These are phyloP conservation scores for Engystomops pustulosus DNA, from an alignment of 2,113 vertebrate species.

Conservation along the genomic window DNA sequence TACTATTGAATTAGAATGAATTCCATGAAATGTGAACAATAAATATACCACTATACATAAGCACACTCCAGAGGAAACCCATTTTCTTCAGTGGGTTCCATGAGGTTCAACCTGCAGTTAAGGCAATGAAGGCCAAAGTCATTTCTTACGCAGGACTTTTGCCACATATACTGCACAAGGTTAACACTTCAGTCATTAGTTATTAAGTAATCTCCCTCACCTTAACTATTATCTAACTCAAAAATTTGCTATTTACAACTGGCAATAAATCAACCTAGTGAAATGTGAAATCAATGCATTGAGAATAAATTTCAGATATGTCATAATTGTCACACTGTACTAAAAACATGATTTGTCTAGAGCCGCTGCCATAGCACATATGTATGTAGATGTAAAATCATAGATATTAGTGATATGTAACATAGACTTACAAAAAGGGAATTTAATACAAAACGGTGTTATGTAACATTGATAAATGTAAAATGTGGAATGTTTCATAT, in stretches of 20 bases:
- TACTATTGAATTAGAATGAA: too few relatives aligned
- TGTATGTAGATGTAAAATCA: background rate
- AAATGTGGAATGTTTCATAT: background rate
- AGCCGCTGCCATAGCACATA: background rate
- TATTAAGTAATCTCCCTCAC: background rate
- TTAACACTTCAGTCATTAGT: background rate
- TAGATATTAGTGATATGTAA: background rate
- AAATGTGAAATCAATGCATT: constrained; percentile 9
- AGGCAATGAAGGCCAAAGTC: background rate
- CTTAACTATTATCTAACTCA: background rate
- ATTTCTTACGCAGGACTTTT: background rate
- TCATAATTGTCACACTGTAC: background rate
- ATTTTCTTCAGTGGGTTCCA: background rate
- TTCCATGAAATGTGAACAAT: too few relatives aligned
- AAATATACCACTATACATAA: background rate
- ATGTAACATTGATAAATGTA: too few relatives aligned
- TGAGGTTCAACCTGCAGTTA: background rate
- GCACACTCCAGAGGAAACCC: background rate
- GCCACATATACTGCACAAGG: constrained; percentile 12
- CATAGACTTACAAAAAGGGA: too few relatives aligned
- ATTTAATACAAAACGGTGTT: too few relatives aligned
- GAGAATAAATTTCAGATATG: background rate
- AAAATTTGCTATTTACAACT: constrained; percentile 23
- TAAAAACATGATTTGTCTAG: background rate
- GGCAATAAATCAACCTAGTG: constrained; percentile 7